These are phyloP conservation scores for Papilio protenor DNA, from an alignment of 2,888 invertebrate genomes.

Conservation along the genomic window DNA sequence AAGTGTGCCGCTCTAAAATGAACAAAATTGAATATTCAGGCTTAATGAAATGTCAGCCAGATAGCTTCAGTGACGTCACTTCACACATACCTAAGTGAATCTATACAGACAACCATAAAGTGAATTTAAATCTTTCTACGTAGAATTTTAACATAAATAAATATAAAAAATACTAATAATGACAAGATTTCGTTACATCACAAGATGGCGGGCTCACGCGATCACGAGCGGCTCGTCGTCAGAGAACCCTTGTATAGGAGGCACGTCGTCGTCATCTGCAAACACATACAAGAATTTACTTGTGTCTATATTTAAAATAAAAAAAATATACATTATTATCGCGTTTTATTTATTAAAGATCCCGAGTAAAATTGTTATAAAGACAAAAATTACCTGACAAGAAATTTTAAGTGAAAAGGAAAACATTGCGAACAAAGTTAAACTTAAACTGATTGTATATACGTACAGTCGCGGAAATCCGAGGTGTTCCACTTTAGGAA, in stretches of 20 bases:
- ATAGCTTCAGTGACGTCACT: neutral
- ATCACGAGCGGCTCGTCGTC: constrained; percentile 97
- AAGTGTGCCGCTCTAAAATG: no score
- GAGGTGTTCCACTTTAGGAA: no score
- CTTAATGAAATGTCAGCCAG: neutral
- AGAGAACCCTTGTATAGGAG: constrained; percentile 95
- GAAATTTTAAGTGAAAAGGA: no score
- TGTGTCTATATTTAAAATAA: neutral
- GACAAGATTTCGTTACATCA: constrained; percentile 68
- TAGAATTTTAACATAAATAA: constrained; percentile 44
- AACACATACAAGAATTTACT: constrained; percentile 36
- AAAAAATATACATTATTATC: no score
- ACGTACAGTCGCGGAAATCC: no score
- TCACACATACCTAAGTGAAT: constrained; percentile 14
- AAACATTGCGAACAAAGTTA: no score
- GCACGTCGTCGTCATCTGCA: constrained; percentile 92
- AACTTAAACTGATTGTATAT: no score
- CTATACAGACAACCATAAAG: constrained; percentile 41
- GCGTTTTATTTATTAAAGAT: no score
- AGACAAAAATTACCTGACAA: no score
- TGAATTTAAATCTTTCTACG: constrained; percentile 23
- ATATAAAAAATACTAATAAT: constrained; percentile 63
- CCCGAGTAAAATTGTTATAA: no score
- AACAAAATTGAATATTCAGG: no score
- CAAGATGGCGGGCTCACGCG: constrained; percentile 83